Conservation (phyloP, 2,888 invertebrate species). For the Elaeidobius kamerunicus region DNA sequence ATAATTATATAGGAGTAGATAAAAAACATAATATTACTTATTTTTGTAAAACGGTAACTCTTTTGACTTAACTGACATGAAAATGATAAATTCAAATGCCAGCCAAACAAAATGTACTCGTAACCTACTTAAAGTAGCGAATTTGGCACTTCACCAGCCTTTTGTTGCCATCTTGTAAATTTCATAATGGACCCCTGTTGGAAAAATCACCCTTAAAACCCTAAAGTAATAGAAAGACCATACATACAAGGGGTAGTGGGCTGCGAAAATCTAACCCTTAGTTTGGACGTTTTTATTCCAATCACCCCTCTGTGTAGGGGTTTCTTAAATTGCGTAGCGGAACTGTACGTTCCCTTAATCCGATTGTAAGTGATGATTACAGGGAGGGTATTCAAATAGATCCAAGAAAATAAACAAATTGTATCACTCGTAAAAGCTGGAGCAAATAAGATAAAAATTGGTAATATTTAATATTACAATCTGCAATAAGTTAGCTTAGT, state of each 20-base stretch:
- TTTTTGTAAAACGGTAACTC: too few species aligned
- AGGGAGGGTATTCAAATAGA: too few species aligned
- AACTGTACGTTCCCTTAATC: background rate
- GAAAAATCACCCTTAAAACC: background rate
- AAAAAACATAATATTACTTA: too few species aligned
- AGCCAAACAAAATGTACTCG: background rate
- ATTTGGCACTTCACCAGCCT: background rate
- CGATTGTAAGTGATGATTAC: background rate
- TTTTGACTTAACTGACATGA: too few species aligned
- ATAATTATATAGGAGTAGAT: too few species aligned
- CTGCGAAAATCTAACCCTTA: constrained; percentile 3
- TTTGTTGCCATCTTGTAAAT: background rate
- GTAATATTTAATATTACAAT: too few species aligned
- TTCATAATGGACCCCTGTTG: background rate
- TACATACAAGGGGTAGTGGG: constrained; percentile 1
- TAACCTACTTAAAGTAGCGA: background rate
- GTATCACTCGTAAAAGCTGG: too few species aligned
- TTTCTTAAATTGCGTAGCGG: constrained; percentile 2
- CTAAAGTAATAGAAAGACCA: background rate
- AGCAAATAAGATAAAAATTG: too few species aligned
- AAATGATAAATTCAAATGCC: too few species aligned
- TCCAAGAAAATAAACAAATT: too few species aligned
- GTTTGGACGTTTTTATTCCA: constrained; percentile 4
- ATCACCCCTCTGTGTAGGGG: background rate
- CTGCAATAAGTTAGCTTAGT: too few species aligned